Evolutionary conservation across 2,113 vertebrate genomes (phyloP).

Genomic region (Ictidomys tridecemlineatus): DNA sequence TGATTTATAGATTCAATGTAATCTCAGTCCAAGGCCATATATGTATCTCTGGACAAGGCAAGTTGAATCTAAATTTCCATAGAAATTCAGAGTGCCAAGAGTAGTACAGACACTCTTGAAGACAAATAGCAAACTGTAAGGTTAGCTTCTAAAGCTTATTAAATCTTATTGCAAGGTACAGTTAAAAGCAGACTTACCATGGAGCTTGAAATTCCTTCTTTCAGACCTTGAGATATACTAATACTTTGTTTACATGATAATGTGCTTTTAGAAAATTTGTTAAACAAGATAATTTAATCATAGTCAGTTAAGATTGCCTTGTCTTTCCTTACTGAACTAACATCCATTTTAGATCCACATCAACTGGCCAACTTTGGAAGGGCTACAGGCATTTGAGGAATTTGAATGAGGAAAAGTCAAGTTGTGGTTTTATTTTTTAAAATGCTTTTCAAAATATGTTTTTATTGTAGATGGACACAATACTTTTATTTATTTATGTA

Average conservation of each 20-base stretch:
- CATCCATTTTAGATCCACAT: background rate
- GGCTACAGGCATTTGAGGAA: background rate
- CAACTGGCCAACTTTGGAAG: background rate
- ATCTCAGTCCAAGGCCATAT: background rate
- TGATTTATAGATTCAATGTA: background rate
- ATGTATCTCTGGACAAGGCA: background rate
- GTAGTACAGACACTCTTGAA: background rate
- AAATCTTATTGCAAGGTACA: background rate
- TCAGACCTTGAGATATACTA: background rate
- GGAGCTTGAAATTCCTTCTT: background rate
- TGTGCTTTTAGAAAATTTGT: background rate
- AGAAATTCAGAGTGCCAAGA: background rate
- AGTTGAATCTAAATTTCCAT: background rate
- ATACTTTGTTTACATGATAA: background rate
- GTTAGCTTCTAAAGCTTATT: background rate
- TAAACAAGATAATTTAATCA: background rate
- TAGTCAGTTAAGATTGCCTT: background rate
- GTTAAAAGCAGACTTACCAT: background rate
- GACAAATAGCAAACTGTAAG: background rate
- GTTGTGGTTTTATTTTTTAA: background rate
- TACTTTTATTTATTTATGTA: no score
- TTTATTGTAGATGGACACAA: no score
- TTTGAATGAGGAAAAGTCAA: background rate
- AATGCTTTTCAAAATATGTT: no score
- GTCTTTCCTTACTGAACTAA: background rate